Percentiles rank a stretch among this genome's conserved stretches.
Conservation (phyloP, 2,113 vertebrate genomes). For the Alligator mississippiensis region DNA sequence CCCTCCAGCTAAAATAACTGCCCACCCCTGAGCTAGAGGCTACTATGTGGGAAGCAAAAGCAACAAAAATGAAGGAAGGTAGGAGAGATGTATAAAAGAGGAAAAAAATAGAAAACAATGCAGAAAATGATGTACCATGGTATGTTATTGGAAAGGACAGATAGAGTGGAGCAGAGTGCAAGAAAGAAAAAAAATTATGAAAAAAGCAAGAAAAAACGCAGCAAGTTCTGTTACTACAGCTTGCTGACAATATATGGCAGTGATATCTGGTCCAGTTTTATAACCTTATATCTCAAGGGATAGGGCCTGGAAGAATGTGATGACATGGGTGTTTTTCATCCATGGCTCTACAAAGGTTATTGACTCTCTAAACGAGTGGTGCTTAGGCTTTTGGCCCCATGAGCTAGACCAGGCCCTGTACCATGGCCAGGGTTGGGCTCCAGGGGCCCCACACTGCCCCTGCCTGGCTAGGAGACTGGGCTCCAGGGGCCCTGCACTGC, state of each 20-base stretch:
- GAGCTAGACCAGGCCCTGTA: too few relatives aligned
- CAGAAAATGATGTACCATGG: neutral
- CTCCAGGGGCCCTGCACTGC: too few relatives aligned
- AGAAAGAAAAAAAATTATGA: neutral
- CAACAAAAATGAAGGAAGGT: neutral
- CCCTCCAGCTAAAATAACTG: too few relatives aligned
- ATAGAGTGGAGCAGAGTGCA: neutral
- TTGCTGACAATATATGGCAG: neutral
- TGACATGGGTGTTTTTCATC: neutral
- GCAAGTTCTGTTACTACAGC: neutral
- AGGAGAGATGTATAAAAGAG: neutral
- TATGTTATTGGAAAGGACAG: neutral
- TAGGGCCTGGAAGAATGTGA: neutral
- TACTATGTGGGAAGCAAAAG: neutral
- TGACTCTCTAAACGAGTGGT: neutral
- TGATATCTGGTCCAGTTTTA: neutral
- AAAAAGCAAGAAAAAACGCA: neutral
- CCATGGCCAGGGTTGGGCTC: too few relatives aligned
- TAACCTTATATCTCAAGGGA: neutral
- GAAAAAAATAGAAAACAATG: neutral
- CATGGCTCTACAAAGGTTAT: too few relatives aligned
- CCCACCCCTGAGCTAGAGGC: neutral
- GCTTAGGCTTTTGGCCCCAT: too few relatives aligned
- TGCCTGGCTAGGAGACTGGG: too few relatives aligned
- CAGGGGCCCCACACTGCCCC: too few relatives aligned